phyloP scores from a whole-genome alignment of 2,113 vertebrate genomes.

The Tetrao urogallus region DNA sequence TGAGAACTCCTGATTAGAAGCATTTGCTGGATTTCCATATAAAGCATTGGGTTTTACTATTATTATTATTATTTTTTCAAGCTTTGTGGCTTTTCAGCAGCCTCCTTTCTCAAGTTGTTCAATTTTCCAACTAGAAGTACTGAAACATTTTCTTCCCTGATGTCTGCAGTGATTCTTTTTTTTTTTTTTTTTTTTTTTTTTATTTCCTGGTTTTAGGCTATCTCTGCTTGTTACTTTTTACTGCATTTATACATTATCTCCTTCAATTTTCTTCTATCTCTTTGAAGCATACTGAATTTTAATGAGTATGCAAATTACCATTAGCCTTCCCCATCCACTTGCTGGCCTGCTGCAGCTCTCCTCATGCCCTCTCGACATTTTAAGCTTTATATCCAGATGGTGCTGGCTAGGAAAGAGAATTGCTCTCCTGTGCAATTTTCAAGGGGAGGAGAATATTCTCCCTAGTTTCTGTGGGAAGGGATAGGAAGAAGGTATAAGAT shows the following conservation, averaged over 20 bases:
- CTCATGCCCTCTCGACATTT: conserved; percentile 26
- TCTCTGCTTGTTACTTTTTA: conserved; percentile 20
- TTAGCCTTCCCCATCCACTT: conserved; percentile 18
- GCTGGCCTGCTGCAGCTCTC: conserved; percentile 18
- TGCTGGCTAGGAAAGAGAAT: conserved; percentile 18
- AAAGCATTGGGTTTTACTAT: not conserved
- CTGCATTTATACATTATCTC: not conserved
- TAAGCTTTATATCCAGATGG: conserved; percentile 48
- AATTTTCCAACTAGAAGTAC: not conserved
- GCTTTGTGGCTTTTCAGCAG: not conserved
- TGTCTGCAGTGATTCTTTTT: not conserved
- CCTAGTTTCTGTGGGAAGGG: not conserved
- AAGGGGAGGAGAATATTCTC: not conserved
- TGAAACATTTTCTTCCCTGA: not conserved
- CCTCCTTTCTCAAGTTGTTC: not conserved
- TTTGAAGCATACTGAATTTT: conserved; percentile 55
- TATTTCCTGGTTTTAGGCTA: not conserved
- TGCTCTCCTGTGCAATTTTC: not conserved
- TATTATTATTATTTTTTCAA: not conserved
- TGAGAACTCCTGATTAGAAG: not conserved
- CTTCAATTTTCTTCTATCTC: conserved; percentile 39
- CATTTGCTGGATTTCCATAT: not conserved
- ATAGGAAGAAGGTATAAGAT: not conserved
- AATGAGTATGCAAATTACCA: conserved; percentile 45
- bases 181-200: not conserved